A percentile compares a stretch with the other conserved stretches of the same genome.
Conservation (phyloP, 2,888 invertebrate genomes). For the Melieria omissa region DNA sequence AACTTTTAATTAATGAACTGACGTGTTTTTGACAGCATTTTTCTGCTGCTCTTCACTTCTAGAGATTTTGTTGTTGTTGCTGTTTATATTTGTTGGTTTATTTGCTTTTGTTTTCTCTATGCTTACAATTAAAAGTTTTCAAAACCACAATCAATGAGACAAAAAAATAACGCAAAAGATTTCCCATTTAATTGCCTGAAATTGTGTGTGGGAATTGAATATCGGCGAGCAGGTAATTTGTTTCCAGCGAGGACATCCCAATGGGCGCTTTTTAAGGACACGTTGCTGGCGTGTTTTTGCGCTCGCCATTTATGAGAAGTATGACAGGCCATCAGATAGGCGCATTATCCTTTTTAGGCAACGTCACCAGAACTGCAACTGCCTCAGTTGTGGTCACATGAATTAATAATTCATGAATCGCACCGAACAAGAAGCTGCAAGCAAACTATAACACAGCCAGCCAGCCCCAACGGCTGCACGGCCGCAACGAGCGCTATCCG, state of each 20-base stretch:
- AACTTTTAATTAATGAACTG: constrained; percentile 36
- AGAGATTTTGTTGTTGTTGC: neutral
- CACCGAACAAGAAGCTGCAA: neutral
- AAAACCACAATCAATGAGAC: no score
- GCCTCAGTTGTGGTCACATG: constrained; percentile 1
- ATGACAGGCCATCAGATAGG: constrained; percentile 45
- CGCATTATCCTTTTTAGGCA: constrained; percentile 43
- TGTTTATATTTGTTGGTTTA: neutral
- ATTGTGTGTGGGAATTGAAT: constrained; percentile 23
- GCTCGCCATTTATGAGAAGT: constrained; percentile 44
- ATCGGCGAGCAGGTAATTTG: constrained; percentile 19
- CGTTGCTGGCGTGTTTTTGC: neutral
- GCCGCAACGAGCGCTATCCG: constrained; percentile 15
- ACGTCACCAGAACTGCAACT: constrained; percentile 20
- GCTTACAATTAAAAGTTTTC: constrained; percentile 11
- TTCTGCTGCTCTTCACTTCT: neutral
- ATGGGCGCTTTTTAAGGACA: constrained; percentile 17
- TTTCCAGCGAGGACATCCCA: neutral
- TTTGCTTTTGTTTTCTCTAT: neutral
- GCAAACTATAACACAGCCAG: neutral
- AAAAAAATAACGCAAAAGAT: no score
- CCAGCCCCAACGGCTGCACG: constrained; percentile 20
- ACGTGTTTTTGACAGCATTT: constrained; percentile 36
- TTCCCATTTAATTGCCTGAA: constrained; percentile 22
- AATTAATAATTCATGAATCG: constrained; percentile 35